phyloP scores from a whole-genome alignment of 2,113 vertebrate genomes.

The Himantopus leucocephalus region DNA sequence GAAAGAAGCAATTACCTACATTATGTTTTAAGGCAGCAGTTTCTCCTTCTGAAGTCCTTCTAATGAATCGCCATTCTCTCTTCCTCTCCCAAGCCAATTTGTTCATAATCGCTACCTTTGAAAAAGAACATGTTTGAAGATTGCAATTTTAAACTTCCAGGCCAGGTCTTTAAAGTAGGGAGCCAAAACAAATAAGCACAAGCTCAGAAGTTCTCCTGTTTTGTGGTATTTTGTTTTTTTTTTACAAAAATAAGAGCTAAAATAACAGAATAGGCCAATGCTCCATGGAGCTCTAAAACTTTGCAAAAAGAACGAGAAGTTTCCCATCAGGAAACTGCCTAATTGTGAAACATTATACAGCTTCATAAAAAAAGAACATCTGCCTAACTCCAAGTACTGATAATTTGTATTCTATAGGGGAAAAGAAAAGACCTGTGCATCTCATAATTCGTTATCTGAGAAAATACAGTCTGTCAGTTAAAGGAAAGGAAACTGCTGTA shows the following conservation, averaged over 20 bases:
- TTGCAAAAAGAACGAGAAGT: not conserved
- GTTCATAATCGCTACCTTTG: not conserved
- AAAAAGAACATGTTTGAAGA: not conserved
- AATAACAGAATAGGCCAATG: not conserved
- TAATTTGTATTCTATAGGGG: not conserved
- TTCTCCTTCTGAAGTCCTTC: constrained; percentile 6
- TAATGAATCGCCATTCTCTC: not conserved
- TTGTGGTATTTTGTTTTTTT: not conserved
- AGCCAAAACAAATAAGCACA: not conserved
- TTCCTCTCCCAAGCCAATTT: not conserved
- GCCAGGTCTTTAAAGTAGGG: not conserved
- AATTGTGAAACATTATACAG: not conserved
- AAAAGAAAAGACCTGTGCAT: not conserved
- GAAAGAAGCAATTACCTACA: not conserved
- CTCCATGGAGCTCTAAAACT: not conserved
- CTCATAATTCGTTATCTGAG: not conserved
- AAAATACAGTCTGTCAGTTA: not conserved
- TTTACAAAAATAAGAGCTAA: not conserved
- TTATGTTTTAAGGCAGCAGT: not conserved
- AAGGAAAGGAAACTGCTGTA: not conserved
- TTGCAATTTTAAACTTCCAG: not conserved
- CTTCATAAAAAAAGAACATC: not conserved
- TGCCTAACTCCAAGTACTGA: not conserved
- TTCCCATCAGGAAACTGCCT: not conserved
- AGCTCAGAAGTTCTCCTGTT: not conserved